Evolutionary conservation across 1,140 invertebrate species (phyloP), one percentile per base, ranked within the genome.

Genomic region (Pteromalus puparum): DNA sequence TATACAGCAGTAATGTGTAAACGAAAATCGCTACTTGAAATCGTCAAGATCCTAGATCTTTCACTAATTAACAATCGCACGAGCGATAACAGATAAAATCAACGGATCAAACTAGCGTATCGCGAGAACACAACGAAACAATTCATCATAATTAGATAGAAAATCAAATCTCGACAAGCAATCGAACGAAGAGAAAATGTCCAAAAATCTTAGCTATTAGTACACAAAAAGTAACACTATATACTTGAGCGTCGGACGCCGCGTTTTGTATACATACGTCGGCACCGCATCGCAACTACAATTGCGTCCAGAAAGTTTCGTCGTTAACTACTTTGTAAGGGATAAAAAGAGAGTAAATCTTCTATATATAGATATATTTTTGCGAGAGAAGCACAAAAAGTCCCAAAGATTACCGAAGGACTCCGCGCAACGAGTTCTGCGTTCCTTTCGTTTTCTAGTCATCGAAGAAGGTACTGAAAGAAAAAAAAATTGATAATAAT

Each of bases 371-470:
- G 21, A n/a, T n/a, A 38, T 82, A 82, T 75, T 75, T 82, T 68
- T 75, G 34, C 61, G 75, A 83, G 65, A 83, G 2, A 83, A 79
- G n/a, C 82, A 85, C 53, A 85, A 84, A 85, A 30, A 77, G 73
- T 38, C 76, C 83, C 83, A 85, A 85, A 85, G 83, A 87, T 85
- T 30, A 76, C 79, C 86, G 73, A 83, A 84, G 67, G 73, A 79
- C 75, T 80, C 70, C 65, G 3, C 18, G 3, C 18, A 7, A 21
- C 30, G 38, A 34, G 78, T 81, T 68, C 84, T 88, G 80, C 87
- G 90, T 91, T 91, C 90, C 91, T 91, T 89, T 88, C 77, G 79
- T 88, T 85, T 90, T 93, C 91, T 93, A 93, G 91, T 93, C 91
- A 92, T 81, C 82, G 87, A 87, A 74, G 18, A 61, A 81, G 79